phyloP scores from a whole-genome alignment of 2,888 invertebrate species.

The Uloborus plumipes region DNA sequence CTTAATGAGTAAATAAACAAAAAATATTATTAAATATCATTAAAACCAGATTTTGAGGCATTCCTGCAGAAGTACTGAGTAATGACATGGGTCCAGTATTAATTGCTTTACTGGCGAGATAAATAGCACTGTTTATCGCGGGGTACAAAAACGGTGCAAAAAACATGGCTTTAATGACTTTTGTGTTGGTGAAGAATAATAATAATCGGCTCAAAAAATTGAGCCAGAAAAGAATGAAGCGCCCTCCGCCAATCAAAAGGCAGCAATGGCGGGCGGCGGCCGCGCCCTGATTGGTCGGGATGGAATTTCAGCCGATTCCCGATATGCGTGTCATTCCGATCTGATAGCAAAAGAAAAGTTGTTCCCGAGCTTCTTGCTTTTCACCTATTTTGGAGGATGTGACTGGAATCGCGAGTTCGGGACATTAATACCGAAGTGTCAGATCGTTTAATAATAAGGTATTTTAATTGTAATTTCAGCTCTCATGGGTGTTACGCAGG shows the following conservation, averaged over 20 bases:
- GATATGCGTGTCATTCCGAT: slow-evolving; percentile 58
- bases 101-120: slow-evolving; percentile 32
- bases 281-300: slow-evolving; percentile 40
- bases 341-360: slow-evolving; percentile 28
- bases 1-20: too few species aligned
- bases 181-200: slow-evolving; percentile 45
- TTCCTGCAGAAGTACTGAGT: background rate
- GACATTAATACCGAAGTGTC: slow-evolving; percentile 42
- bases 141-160: slow-evolving; percentile 24
- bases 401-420: slow-evolving; percentile 16
- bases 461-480: slow-evolving; percentile 57
- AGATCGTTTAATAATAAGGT: slow-evolving; percentile 47
- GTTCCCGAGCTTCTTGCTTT: slow-evolving; percentile 26
- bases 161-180: slow-evolving; percentile 41
- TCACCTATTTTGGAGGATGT: slow-evolving; percentile 27
- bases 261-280: slow-evolving; percentile 37
- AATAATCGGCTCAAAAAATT: slow-evolving; percentile 7
- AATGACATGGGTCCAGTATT: slow-evolving; percentile 40
- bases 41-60: too few species aligned
- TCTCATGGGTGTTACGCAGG: background rate
- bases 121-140: slow-evolving; percentile 38
- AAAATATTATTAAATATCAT: too few species aligned
- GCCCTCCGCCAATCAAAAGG: slow-evolving; percentile 28
- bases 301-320: background rate
- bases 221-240: slow-evolving; percentile 29